Conservation (phyloP, 2,797 vertebrate species). For the Xiphorhynchus erythropygius region DNA sequence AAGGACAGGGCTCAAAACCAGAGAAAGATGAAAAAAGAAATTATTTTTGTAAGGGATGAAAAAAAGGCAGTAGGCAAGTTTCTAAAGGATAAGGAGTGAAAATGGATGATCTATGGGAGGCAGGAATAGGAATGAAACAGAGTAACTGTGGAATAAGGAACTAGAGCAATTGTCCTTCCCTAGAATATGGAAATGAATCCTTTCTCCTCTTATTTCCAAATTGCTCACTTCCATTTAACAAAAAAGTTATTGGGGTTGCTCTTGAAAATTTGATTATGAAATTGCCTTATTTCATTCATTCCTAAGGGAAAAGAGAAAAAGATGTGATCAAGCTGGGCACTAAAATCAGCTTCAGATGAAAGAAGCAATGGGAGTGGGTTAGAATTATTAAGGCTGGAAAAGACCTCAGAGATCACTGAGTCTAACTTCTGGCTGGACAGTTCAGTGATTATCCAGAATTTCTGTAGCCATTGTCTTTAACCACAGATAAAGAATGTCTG, state of each 20-base stretch:
- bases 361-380: not conserved
- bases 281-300: not conserved
- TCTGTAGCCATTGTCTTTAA: not conserved
- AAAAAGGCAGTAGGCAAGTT: not conserved
- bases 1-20: not conserved
- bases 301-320: not conserved
- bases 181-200: not conserved
- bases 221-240: not conserved
- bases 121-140: not conserved
- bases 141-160: not conserved
- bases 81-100: not conserved
- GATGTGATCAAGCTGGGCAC: not conserved
- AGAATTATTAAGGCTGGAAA: not conserved
- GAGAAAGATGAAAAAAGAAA: not conserved
- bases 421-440: not conserved
- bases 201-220: not conserved
- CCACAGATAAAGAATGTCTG: not conserved
- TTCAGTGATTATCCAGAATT: not conserved
- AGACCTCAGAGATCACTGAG: not conserved
- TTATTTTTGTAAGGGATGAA: not conserved
- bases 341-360: not conserved
- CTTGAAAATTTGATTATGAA: not conserved
- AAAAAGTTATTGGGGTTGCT: not conserved
- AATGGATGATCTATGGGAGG: not conserved
- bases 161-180: not conserved